phyloP scores from a whole-genome alignment of 2,888 invertebrate species.

The Sialis lutaria region DNA sequence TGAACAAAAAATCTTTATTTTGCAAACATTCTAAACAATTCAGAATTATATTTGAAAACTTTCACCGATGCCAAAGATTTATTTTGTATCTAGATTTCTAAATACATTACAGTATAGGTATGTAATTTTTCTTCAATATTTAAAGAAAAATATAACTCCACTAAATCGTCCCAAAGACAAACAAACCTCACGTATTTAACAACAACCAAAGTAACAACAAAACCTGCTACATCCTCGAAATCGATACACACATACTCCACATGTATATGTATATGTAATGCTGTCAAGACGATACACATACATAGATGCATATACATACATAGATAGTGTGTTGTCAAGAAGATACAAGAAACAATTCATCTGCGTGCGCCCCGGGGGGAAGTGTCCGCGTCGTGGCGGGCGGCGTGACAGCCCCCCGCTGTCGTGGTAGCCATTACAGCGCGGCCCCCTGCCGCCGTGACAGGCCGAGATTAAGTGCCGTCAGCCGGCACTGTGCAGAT shows the following conservation, averaged over 20 bases:
- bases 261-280: neutral
- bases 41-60: no score
- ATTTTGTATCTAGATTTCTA: no score
- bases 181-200: no score
- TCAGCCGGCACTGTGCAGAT: neutral
- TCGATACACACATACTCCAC: neutral
- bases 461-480: slow-evolving; percentile 2
- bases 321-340: neutral
- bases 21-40: no score
- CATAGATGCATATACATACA: neutral
- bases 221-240: no score
- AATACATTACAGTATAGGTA: no score
- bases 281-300: neutral
- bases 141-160: no score
- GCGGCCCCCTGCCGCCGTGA: slow-evolving; percentile 1
- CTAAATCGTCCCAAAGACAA: no score
- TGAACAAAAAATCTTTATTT: no score
- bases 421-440: neutral
- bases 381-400: neutral
- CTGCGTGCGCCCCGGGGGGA: neutral
- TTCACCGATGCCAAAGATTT: no score
- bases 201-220: no score
- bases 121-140: no score
- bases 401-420: neutral
- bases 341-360: neutral